These are phyloP conservation scores for Synanthedon myopaeformis DNA, from an alignment of 2,888 invertebrate species.

Conservation along the genomic window DNA sequence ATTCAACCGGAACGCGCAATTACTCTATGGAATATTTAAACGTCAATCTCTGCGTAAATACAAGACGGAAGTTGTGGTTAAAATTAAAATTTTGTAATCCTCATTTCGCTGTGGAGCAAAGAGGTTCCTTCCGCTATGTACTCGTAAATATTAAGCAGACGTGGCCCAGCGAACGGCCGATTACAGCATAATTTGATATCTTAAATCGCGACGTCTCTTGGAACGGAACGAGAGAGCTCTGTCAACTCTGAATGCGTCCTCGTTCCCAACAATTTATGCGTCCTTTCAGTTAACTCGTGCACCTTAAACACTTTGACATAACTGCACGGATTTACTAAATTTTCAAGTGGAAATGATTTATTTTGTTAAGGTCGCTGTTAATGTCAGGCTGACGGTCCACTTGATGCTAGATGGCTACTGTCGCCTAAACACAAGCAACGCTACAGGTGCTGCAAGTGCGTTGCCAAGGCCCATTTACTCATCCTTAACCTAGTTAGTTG, in stretches of 20 bases:
- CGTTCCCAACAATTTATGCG: slow-evolving; percentile 50
- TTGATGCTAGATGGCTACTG: too few species aligned
- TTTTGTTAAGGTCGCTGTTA: too few species aligned
- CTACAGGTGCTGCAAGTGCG: too few species aligned
- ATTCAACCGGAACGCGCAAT: slow-evolving; percentile 57
- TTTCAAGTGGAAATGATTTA: slow-evolving; percentile 9
- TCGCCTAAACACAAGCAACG: too few species aligned
- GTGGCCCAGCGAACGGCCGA: slow-evolving; percentile 38
- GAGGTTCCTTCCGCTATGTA: slow-evolving; percentile 52
- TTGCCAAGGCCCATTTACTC: too few species aligned
- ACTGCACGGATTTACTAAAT: slow-evolving; percentile 25
- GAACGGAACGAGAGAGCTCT: slow-evolving; percentile 38
- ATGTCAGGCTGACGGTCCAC: too few species aligned
- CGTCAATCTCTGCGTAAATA: slow-evolving; percentile 52
- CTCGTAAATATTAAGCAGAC: slow-evolving; percentile 55
- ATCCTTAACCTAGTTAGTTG: too few species aligned
- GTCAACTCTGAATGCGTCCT: slow-evolving; percentile 51
- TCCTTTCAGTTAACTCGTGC: slow-evolving; percentile 42
- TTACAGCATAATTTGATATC: slow-evolving; percentile 63
- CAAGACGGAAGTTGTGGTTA: slow-evolving; percentile 46
- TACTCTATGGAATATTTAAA: slow-evolving; percentile 63
- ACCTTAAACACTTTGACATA: slow-evolving; percentile 21
- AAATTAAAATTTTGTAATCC: slow-evolving; percentile 58
- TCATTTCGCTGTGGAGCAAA: slow-evolving; percentile 42
- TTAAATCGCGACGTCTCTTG: slow-evolving; percentile 49